Evolutionary conservation across 2,113 vertebrate species (phyloP).

Genomic region (Pogonocichla stellata): DNA sequence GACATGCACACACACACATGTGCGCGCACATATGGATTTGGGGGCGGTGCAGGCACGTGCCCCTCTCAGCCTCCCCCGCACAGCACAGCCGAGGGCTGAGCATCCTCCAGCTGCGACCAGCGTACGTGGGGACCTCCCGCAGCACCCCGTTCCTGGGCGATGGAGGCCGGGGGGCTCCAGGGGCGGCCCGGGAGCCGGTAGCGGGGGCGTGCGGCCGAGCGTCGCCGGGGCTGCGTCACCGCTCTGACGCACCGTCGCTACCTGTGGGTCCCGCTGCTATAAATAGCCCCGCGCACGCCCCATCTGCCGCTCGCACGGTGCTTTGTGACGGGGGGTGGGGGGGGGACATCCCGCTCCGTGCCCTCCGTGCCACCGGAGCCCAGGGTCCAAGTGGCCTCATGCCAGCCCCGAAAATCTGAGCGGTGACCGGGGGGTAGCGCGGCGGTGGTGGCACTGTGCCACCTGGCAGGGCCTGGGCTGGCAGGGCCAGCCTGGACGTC

Average conservation of each 20-base stretch:
- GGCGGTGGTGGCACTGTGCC: not conserved
- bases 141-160: not conserved
- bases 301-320: not conserved
- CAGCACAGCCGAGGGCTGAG: not conserved
- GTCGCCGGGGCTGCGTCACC: not conserved
- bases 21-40: not conserved
- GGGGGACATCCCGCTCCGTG: not conserved
- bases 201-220: not conserved
- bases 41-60: not conserved
- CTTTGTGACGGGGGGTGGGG: no score
- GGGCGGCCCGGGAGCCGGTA: not conserved
- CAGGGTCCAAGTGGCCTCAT: not conserved
- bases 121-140: not conserved
- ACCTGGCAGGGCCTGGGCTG: conserved; percentile 18
- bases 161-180: not conserved
- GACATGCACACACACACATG: not conserved
- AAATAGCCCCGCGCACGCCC: not conserved
- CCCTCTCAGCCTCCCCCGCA: not conserved
- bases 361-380: fast-evolving
- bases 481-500: not conserved
- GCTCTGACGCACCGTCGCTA: conserved; percentile 2
- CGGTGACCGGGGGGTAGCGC: not conserved
- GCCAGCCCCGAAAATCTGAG: not conserved
- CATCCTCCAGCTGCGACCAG: not conserved
- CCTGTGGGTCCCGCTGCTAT: conserved; percentile 51